These are phyloP conservation scores for Agriopis marginaria DNA, from an alignment of 2,888 invertebrate species.

Conservation along the genomic window DNA sequence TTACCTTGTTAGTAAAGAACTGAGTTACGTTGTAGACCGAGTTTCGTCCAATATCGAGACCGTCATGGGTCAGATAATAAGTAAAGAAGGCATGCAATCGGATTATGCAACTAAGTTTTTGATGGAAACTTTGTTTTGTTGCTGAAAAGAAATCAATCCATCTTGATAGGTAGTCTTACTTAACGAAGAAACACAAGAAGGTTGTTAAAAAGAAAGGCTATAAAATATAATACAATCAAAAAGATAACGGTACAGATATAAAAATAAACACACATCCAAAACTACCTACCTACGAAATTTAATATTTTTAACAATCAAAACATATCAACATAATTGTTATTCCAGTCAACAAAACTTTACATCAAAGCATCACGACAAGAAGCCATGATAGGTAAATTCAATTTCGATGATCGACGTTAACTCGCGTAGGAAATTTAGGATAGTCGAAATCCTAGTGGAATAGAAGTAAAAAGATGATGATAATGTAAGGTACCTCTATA, in stretches of 20 bases:
- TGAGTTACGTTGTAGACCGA: constrained; percentile 49
- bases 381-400: too few relatives aligned
- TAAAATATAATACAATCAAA: not conserved
- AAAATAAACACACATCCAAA: not conserved
- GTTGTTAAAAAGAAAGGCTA: not conserved
- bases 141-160: not conserved
- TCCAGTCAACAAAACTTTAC: too few relatives aligned
- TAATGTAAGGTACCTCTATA: not conserved
- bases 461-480: not conserved
- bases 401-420: too few relatives aligned
- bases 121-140: not conserved
- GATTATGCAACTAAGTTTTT: constrained; percentile 48
- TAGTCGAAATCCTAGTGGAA: not conserved
- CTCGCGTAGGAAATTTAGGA: not conserved
- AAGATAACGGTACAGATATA: not conserved
- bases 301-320: too few relatives aligned
- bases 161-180: not conserved
- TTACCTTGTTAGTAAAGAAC: constrained; percentile 45
- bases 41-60: constrained; percentile 54
- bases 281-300: not conserved
- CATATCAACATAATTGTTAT: too few relatives aligned
- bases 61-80: constrained; percentile 54
- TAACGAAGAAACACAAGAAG: not conserved
- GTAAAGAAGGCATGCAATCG: constrained; percentile 49
- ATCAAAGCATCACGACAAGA: too few relatives aligned